Evolutionary conservation across 2,113 vertebrate species (phyloP), one percentile per base, ranked within the genome.

Genomic region (Ahaetulla prasina): DNA sequence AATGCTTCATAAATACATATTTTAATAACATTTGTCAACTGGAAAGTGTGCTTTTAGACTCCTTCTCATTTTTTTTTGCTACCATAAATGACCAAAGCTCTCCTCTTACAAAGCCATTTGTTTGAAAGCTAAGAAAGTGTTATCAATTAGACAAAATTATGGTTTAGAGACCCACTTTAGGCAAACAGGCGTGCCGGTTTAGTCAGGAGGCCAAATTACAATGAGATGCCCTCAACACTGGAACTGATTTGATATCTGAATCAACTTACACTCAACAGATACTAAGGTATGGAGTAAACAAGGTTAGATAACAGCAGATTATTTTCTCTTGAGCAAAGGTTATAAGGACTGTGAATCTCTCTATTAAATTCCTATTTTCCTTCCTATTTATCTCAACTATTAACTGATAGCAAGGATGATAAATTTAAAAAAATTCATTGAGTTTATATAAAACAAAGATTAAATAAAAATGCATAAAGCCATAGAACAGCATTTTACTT

Each of bases 311-410:
- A 45, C 54, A 85, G 50, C 86, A 93, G 92, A 27, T 93, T 95
- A 88, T 94, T 90, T 85, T 94, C 53, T 92, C 91, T 93, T 94
- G 88, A 10, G 16, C 23, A 85, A 91, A 47, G 6, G 53, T 57
- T 22, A 7, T 16, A 20, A 50, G 0, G 0, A 91, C 68, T 88
- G 84, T 86, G 60, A 45, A 22, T 0, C 30, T 27, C 27, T 49
- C 89, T 1, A 49, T 93, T n/a, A 54, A 89, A n/a, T 92, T 94
- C 88, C 88, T 43, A 52, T 85, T 93, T 93, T 92, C 68, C 47
- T 0, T 3, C 53, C 16, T 43, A 45, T 22, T 80, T 39, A 39
- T 80, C 68, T 80, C 68, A 16, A 80, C 35, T 80, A 39, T 80
- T 80, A 80, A 80, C 18, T 8, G n/a, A 74, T 74, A 68, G n/a